Percentiles rank a stretch among this genome's conserved stretches.
Conservation (phyloP, 2,113 vertebrate species). For the Lampris megalopsis region DNA sequence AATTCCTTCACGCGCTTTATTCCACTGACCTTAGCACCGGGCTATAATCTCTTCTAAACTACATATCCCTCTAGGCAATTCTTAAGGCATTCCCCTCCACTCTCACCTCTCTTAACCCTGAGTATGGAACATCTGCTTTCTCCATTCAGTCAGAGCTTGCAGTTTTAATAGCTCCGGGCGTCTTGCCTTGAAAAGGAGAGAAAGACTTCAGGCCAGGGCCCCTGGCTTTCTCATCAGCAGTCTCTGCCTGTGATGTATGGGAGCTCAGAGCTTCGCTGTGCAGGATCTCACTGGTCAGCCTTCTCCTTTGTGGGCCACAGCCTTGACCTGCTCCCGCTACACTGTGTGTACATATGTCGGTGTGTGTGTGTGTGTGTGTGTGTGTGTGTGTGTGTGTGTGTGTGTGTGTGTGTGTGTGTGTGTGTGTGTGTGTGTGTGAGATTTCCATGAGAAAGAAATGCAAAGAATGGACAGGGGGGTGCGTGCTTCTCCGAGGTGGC, state of each 20-base stretch:
- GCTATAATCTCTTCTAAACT: conserved; percentile 46
- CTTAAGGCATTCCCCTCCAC: conserved; percentile 61
- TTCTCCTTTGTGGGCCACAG: conserved; percentile 67
- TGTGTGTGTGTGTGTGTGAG: conserved; percentile 38
- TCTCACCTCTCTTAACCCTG: conserved; percentile 78
- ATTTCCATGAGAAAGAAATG: conserved; percentile 80
- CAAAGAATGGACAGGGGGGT: conserved; percentile 71
- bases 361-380: conserved; percentile 39
- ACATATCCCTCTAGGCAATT: conserved; percentile 59
- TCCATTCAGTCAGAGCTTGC: conserved; percentile 67
- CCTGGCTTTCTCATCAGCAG: conserved; percentile 72
- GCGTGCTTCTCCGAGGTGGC: conserved; percentile 52
- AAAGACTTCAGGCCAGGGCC: conserved; percentile 57
- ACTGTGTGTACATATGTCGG: conserved; percentile 30
- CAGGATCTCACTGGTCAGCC: conserved; percentile 74
- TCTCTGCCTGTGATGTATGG: conserved; percentile 62
- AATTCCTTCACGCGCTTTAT: conserved; percentile 28
- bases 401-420: conserved; percentile 26
- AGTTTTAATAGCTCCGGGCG: conserved; percentile 76
- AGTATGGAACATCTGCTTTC: conserved; percentile 78
- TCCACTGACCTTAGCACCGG: neutral
- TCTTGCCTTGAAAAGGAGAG: conserved; percentile 67
- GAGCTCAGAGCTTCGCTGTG: conserved; percentile 46
- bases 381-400: conserved; percentile 33
- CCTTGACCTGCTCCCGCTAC: conserved; percentile 77